Conservation (phyloP, 2,797 vertebrate genomes). For the Dromococcyx pavoninus region DNA sequence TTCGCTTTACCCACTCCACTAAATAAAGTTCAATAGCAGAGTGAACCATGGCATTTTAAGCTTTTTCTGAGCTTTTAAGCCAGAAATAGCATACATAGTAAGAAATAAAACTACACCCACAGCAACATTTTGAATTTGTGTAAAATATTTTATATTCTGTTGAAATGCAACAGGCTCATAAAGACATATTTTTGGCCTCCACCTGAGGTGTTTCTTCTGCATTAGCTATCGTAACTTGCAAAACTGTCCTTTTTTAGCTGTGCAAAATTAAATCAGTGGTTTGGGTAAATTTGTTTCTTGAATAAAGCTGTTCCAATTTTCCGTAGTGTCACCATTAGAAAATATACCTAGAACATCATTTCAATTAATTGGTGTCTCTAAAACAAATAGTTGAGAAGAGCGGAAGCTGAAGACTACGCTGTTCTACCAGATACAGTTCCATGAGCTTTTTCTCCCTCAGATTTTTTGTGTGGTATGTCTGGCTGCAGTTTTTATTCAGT, state of each 20-base stretch:
- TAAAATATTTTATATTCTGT: background rate
- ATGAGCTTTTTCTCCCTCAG: background rate
- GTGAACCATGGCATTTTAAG: background rate
- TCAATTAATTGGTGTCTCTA: background rate
- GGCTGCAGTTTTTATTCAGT: background rate
- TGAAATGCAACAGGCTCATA: background rate
- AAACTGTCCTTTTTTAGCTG: background rate
- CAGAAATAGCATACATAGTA: background rate
- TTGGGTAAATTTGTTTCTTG: background rate
- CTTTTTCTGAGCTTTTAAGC: background rate
- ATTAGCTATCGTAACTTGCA: background rate
- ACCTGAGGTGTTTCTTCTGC: background rate
- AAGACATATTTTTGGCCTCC: background rate
- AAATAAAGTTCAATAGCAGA: conserved; percentile 47
- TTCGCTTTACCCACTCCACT: conserved; percentile 47
- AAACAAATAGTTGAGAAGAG: background rate
- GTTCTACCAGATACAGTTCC: background rate
- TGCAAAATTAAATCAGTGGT: background rate
- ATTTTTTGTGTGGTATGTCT: background rate
- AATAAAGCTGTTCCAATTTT: background rate
- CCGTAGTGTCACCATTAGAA: background rate
- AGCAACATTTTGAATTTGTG: background rate
- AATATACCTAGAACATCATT: background rate
- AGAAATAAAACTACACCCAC: background rate
- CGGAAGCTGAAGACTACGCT: background rate